Evolutionary conservation across 2,888 invertebrate species (phyloP), one percentile per base, ranked within the genome.

Genomic region (Limnephilus auricula): DNA sequence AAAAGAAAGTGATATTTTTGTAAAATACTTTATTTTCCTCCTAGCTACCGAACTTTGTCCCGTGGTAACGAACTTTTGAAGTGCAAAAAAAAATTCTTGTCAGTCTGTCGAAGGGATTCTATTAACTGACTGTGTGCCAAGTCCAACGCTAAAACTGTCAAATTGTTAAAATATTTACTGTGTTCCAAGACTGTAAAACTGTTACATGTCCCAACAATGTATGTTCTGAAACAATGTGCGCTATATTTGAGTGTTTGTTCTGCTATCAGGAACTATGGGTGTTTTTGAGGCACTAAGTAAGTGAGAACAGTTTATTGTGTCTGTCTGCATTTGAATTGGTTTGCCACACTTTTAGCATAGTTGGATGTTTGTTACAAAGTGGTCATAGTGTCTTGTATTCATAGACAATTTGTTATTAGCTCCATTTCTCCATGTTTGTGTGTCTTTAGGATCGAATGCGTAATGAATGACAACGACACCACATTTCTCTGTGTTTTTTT

Each of bases 21-120:
- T 65, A 65, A 65, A 65, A 65, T n/a, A 65, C n/a, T 65, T 25
- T 25, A n/a, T 88, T 78, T 88, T 79, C 13, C 88, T 89, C 80
- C 45, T 89, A 92, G 92, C 90, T 90, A 87, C 79, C n/a, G 65
- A 89, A 90, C 91, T 83, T 40, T 92, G 45, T 50, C 89, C 12
- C 83, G 89, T 6, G 89, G 34, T 34, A 89, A 87, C 83, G 86
- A 90, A 32, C 50, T 92, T 37, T 9, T 90, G 34, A 91, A 92
- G 89, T 92, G 89, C 91, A 92, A 92, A 89, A 89, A 91, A 50
- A 92, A 92, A 79, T 92, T 92, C 34, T 37, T 89, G 87, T 87
- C 89, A 31, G 18, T 90, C 31, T 50, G 31, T 65, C 79, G 90
- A 50, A 87, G 89, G 32, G 80, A 91, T 31, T 91, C 91, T 40